These are phyloP conservation scores for Holacanthella duospinosa DNA, from an alignment of 2,888 invertebrate genomes.

Conservation along the genomic window DNA sequence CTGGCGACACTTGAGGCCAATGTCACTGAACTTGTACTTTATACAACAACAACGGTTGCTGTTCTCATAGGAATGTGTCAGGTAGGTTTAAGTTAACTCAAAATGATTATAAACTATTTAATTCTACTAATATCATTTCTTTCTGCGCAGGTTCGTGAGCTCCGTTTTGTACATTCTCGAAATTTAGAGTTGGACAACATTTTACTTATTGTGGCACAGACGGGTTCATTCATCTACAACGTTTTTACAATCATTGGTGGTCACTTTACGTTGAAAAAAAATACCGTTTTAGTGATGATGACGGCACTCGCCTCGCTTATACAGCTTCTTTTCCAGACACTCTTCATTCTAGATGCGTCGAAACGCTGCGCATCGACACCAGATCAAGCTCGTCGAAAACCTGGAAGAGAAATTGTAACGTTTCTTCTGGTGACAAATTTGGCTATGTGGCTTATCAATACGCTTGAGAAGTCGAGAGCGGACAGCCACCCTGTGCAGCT, in stretches of 20 bases:
- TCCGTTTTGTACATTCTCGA: conserved; percentile 71
- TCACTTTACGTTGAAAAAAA: conserved; percentile 49
- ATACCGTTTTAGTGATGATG: conserved; percentile 67
- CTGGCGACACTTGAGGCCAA: conserved; percentile 81
- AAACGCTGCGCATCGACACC: conserved; percentile 69
- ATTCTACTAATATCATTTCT: too few relatives aligned
- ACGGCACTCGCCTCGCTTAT: conserved; percentile 74
- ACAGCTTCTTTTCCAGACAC: conserved; percentile 80
- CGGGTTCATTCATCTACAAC: conserved; percentile 86
- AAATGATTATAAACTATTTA: background rate
- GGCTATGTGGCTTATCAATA: conserved; percentile 72
- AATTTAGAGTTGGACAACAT: conserved; percentile 82
- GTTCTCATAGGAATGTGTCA: conserved; percentile 80
- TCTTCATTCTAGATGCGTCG: conserved; percentile 83
- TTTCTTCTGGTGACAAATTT: conserved; percentile 75
- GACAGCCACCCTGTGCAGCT: conserved; percentile 44
- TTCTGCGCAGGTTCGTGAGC: conserved; percentile 57
- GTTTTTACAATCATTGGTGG: conserved; percentile 89
- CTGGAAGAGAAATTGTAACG: conserved; percentile 85
- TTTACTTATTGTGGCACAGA: conserved; percentile 80
- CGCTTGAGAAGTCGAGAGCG: conserved; percentile 43
- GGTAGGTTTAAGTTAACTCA: conserved; percentile 35
- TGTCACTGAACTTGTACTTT: conserved; percentile 74
- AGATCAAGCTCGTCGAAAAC: conserved; percentile 73
- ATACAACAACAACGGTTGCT: conserved; percentile 73